Evolutionary conservation across 2,113 vertebrate species (phyloP), one percentile per base, ranked within the genome.

Genomic region (Apteryx mantelli): DNA sequence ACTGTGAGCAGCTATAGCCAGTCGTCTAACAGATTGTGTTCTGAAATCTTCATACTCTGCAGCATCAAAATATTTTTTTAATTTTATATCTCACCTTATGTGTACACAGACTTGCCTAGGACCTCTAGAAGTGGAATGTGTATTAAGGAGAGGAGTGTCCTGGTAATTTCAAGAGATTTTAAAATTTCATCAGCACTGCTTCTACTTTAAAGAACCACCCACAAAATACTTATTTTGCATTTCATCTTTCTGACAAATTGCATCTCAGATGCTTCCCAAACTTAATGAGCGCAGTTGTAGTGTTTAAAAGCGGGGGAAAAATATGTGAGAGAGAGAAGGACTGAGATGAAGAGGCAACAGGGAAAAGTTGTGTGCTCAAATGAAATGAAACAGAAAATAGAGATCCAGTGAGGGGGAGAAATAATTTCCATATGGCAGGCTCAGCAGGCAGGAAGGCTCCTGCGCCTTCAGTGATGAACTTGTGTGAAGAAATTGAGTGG

Each of bases 401-500:
- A 90, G 75, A 94, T 65, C 66, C 38, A 25, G 50, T 88, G 93
- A 94, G 75, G 40, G 50, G 55, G 82, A 89, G 88, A 92, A 91
- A 56, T 74, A 94, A 64, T 21, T 86, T 95, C 96, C 95, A 95
- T 95, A 95, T 97, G 97, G 94, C 89, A 96, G 93, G 91, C 89
- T 94, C 74, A 95, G 91, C 78, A 96, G 95, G 84, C 89, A 89
- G 79, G 79, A 97, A 76, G 86, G 85, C 76, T 94, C 50, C 85
- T 94, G 93, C 64, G 81, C 93, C 87, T 89, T 82, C 82, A 52
- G 46, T 68, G 71, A 71, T 94, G 95, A 95, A 89, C 85, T 88
- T 79, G 82, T 95, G 95, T 93, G 93, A 97, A 97, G 79, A 97
- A 95, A 92, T 82, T 95, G 91, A 83, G 95, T 97, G 91, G 97